Conservation (phyloP, 2,888 invertebrate species). For the Aspidiotus destructor region DNA sequence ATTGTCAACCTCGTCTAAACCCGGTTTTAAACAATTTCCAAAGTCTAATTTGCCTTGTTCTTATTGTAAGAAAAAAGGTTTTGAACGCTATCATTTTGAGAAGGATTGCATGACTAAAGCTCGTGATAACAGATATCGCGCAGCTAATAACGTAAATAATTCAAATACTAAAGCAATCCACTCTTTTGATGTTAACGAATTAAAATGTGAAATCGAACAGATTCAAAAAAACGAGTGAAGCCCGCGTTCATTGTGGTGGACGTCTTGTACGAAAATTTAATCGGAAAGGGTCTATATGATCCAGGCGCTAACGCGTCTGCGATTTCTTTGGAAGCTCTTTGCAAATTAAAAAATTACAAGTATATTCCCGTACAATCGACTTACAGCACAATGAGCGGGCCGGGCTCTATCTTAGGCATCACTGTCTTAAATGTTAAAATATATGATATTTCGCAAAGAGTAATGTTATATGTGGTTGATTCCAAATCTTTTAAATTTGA, state of each 20-base stretch:
- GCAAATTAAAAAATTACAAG: not conserved
- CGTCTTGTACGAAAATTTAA: not conserved
- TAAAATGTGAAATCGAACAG: not conserved
- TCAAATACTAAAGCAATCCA: not conserved
- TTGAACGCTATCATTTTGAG: too few species aligned
- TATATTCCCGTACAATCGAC: not conserved
- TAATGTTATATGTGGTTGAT: not conserved
- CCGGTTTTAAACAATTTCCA: too few species aligned
- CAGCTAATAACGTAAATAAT: not conserved
- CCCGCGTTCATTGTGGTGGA: not conserved
- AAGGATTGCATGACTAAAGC: too few species aligned
- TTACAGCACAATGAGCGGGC: not conserved
- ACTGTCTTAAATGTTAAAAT: not conserved
- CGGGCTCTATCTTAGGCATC: not conserved
- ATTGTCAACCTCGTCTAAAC: too few species aligned
- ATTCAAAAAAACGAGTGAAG: not conserved
- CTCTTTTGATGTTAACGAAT: not conserved
- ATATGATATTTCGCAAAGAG: not conserved
- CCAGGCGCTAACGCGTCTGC: not conserved
- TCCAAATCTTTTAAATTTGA: not conserved
- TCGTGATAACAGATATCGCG: too few species aligned
- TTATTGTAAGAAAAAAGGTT: too few species aligned
- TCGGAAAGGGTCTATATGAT: not conserved
- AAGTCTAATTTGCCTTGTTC: too few species aligned
- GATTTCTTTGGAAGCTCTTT: not conserved